Conservation (phyloP, 2,888 invertebrate genomes). For the Caenorhabditis imperialis region DNA sequence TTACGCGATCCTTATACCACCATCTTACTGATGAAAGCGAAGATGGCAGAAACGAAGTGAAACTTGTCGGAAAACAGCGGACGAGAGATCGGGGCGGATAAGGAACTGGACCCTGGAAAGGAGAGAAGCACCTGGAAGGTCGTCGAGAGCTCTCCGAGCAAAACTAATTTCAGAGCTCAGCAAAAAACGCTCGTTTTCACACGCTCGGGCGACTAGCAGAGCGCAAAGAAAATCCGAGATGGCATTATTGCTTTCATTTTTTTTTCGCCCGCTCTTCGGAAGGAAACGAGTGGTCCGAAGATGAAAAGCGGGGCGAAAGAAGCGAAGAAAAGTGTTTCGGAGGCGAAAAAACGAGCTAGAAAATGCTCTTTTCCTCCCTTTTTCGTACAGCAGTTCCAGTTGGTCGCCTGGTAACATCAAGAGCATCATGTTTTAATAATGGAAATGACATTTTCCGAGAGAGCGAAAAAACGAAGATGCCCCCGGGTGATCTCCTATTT, state of each 20-base stretch:
- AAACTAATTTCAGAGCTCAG: constrained; percentile 17
- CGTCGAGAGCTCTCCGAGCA: constrained; percentile 5
- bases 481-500: too few species aligned
- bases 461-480: background rate
- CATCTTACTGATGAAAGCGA: too few species aligned
- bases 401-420: constrained; percentile 31
- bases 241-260: constrained; percentile 20
- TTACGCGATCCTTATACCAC: too few species aligned
- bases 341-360: too few species aligned
- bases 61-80: constrained; percentile 19
- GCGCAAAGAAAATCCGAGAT: background rate
- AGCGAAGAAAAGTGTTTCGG: background rate
- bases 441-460: background rate
- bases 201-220: constrained; percentile 1
- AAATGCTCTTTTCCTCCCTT: too few species aligned
- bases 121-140: constrained; percentile 28
- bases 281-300: constrained; percentile 10
- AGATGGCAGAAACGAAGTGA: background rate
- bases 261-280: background rate
- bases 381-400: background rate
- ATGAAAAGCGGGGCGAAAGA: constrained; percentile 15
- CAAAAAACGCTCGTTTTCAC: constrained; percentile 15
- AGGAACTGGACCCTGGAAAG: constrained; percentile 28
- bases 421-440: constrained; percentile 18
- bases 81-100: background rate